Base-by-base conservation (phyloP, 2,888 invertebrate species). In the Drosophila lacicola region DNA sequence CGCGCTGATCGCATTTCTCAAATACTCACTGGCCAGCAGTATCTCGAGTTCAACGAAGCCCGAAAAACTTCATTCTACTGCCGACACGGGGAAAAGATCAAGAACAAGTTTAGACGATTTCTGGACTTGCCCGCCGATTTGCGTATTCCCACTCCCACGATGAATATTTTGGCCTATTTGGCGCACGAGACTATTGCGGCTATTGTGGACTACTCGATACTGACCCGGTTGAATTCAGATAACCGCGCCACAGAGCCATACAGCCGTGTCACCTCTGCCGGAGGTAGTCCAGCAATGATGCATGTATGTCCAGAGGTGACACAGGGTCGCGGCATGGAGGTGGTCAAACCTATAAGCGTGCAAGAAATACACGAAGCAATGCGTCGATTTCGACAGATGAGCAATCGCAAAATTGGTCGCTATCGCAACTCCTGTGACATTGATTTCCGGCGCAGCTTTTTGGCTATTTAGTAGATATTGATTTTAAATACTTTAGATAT, bases 161-260 rank as follows among this genome's bases (percentile, higher is more conserved):
- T 96, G 82, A 96, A 96, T 89, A 95, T 98, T 3, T 92, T 98
- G 70, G 95, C 96, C 49, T 98, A 97, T 90, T 93, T 98, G 76
- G 97, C 97, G 0, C 97, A 97, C 91, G 98, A 98, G 93, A 97
- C 97, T 0, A 96, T 98, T 8, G 98, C 98, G 0, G 96, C 97
- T 90, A 95, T 98, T 63, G 95, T 97, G 2, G 98, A 98, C 92
- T 95, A 96, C 80, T 96, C 97, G 0, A 95, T 98, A 70, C 91
- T 98, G 50, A 95, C 97, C 2, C 94, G 97, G 46, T 95, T 97
- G 84, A 97, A 97, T 90, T 94, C 94, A 42, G 95, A 94, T 71
- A 95, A 95, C 90, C 95, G 94, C 45, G 92, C 93, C 44, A 95
- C 95, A 2, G 96, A 96, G 90, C 95, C 96, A 0, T 95, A 95